Evolutionary conservation across 2,113 vertebrate genomes (phyloP), one percentile per base, ranked within the genome.

Genomic region (Noturus placidus): DNA sequence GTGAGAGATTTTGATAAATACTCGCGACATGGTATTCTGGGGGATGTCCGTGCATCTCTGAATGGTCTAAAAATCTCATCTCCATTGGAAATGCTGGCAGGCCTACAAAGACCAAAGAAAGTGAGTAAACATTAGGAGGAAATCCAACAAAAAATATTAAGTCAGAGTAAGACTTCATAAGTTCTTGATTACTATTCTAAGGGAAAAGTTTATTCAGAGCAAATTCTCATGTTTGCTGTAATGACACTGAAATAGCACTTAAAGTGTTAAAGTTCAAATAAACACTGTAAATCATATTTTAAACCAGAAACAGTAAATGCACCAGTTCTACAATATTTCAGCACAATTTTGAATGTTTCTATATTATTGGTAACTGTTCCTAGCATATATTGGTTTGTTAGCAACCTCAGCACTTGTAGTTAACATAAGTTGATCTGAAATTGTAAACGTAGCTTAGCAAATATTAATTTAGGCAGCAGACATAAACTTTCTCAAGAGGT

Each of bases 1-100:
- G 94, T 96, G 56, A 95, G 93, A 82, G 82, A 93, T 90, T 96
- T 95, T 82, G 91, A 96, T 92, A 95, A 92, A 87, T 95, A 94
- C 91, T 96, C 95, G 88, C 93, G 95, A 89, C 93, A 94, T 38
- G 83, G 91, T 9, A 85, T 92, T 10, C 91, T 96, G 25, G 95
- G 95, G 86, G 93, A 96, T 89, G 93, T 94, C 63, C 94, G 92
- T 38, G 80, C 91, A 82, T 70, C 92, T 42, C 86, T 96, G 7
- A 91, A 83, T 0, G 69, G 87, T 46, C 87, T 95, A 33, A 94
- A 94, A 65, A 91, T 94, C n/a, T 93, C 90, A 22, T 89, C 93
- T 87, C 94, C 91, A 30, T 59, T 95, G 85, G 93, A 95, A 89
- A 92, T 96, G 11, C 90, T 91, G 35, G 88, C 95, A 88, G 91